phyloP scores from a whole-genome alignment of 2,113 vertebrate genomes.

The Phyllostomus discolor region DNA sequence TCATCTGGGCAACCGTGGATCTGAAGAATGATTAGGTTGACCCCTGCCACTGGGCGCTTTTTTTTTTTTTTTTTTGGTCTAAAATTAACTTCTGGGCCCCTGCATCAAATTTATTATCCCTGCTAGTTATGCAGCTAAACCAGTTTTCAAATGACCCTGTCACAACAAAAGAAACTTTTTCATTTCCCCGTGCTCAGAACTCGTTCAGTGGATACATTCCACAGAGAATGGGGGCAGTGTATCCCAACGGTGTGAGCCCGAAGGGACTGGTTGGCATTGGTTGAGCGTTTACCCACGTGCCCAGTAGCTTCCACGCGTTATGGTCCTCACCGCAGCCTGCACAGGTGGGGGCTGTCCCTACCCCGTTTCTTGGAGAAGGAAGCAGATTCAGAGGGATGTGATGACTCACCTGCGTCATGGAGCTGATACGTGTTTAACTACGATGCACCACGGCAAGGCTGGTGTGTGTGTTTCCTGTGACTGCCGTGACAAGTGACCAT shows the following conservation, averaged over 20 bases:
- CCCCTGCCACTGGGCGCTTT: neutral
- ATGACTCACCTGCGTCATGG: neutral
- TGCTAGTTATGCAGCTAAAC: neutral
- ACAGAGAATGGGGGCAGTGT: neutral
- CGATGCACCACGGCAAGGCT: too few species aligned
- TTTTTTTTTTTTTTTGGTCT: neutral
- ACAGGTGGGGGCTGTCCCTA: neutral
- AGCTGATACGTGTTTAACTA: neutral
- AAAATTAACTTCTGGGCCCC: neutral
- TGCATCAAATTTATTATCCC: neutral
- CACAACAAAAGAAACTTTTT: neutral
- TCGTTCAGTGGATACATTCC: neutral
- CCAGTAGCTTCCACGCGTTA: accelerated
- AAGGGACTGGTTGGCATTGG: neutral
- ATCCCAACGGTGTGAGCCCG: neutral
- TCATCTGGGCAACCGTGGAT: neutral
- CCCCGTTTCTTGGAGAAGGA: neutral
- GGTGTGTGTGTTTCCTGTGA: too few species aligned
- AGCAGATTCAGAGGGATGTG: neutral
- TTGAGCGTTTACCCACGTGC: neutral
- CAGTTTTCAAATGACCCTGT: neutral
- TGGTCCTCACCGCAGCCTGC: neutral
- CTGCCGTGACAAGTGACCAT: too few species aligned
- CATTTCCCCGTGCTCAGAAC: neutral
- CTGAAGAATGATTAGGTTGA: neutral